Percentiles rank a stretch among this genome's conserved stretches.
These are phyloP conservation scores for Brachionus rotundiformis DNA, from an alignment of 1,140 invertebrate genomes.

Conservation along the genomic window DNA sequence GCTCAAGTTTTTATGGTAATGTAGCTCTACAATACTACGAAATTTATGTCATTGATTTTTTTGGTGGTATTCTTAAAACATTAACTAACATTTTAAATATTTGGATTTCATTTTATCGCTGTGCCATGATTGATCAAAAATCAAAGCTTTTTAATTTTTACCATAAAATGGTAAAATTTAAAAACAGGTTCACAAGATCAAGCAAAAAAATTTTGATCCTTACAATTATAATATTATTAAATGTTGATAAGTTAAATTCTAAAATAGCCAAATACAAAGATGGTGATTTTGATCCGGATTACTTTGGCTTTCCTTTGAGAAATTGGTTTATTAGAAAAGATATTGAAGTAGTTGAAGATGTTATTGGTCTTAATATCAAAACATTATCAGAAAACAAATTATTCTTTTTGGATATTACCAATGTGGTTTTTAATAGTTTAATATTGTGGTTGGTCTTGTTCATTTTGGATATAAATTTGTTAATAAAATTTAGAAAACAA, in stretches of 20 bases:
- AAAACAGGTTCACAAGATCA: neutral
- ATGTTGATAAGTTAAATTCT: neutral
- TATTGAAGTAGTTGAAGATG: neutral
- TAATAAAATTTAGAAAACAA: neutral
- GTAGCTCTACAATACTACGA: neutral
- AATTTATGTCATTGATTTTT: constrained; percentile 5
- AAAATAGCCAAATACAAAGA: neutral
- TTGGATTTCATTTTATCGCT: neutral
- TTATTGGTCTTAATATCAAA: neutral
- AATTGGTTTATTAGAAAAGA: neutral
- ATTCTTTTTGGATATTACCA: neutral
- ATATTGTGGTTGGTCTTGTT: neutral
- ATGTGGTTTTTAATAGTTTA: neutral
- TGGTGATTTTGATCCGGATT: neutral
- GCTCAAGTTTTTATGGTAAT: neutral
- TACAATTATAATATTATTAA: neutral
- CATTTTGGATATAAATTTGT: neutral
- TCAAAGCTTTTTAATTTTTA: neutral
- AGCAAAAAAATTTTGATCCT: neutral
- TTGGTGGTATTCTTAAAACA: neutral
- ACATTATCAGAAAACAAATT: neutral
- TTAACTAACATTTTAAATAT: neutral
- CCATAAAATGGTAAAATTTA: neutral
- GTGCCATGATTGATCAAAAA: neutral
- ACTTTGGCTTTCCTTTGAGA: neutral